Base-by-base conservation (phyloP, 1,140 invertebrate genomes). In the Alviniconcha marisindica region DNA sequence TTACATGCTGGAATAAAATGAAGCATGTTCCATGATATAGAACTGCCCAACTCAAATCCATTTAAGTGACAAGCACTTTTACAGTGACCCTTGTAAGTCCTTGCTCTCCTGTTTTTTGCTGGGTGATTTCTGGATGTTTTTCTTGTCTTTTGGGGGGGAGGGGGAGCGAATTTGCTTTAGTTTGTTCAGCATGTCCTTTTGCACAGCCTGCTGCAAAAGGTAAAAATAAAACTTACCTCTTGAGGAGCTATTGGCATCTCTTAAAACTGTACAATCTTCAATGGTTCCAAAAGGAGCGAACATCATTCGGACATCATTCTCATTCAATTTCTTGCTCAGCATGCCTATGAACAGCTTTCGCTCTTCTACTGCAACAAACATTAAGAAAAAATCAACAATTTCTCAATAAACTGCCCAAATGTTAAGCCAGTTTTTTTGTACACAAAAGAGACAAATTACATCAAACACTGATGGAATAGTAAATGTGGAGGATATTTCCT, bases 311-410 rank as follows among this genome's bases (percentile, higher is more conserved):
- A 99, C 97, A 93, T 99, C 98, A 92, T 97, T 97, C 94, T 99
- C 99, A 85, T 95, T 96, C 88, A 96, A 96, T 92, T 99, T 98
- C 93, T 99, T 99, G 88, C 97, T 98, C 87, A 99, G 94, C 98
- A 99, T 99, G 18, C 98, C 98, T 87, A 99, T 96, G 94, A 99
- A 99, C 73, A 99, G 94, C 93, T 99, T 99, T 87, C 98, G 96
- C 60, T 93, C 92, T 94, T 99, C 98, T 69, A 90, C 88, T 92
- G 87, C 77, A 92, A 91, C 84, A 83, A 86, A 28, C 85, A n/a
- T 3, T 15, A 51, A 66, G 31, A 66, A 12, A 66, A 66, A 66
- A n/a, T 28, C 60, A n/a, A n/a, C n/a, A n/a, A n/a, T n/a, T n/a
- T n/a, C n/a, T n/a, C n/a, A n/a, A n/a, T n/a, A n/a, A n/a, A n/a